Evolutionary conservation across 2,113 vertebrate species (phyloP).

Genomic region (Pogona vitticeps): DNA sequence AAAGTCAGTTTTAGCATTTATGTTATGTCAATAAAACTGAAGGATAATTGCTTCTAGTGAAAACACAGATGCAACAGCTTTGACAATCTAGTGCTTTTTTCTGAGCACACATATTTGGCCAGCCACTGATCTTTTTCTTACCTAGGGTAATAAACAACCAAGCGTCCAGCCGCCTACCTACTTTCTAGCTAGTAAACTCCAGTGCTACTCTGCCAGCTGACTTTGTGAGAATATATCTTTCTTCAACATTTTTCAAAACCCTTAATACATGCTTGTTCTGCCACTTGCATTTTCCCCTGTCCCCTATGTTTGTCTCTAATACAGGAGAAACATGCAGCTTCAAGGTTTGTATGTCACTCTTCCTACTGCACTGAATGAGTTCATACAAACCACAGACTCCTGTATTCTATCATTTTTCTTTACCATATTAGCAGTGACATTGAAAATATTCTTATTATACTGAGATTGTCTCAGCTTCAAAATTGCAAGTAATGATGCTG

Average conservation of each 20-base stretch:
- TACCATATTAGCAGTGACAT: too few species aligned
- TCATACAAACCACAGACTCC: too few species aligned
- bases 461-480: too few species aligned
- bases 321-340: too few species aligned
- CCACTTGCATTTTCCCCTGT: neutral
- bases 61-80: neutral
- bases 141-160: neutral
- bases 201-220: neutral
- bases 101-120: too few species aligned
- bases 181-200: neutral
- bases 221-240: neutral
- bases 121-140: neutral
- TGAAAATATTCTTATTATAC: too few species aligned
- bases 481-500: too few species aligned
- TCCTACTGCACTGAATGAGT: too few species aligned
- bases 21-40: neutral
- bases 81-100: neutral
- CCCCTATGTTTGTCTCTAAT: neutral
- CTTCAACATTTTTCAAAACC: neutral
- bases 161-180: neutral
- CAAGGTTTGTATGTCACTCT: neutral
- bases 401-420: too few species aligned
- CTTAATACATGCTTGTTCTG: neutral
- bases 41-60: neutral
- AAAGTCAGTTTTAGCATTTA: neutral